These are phyloP conservation scores for Leptinotarsa juncta DNA, from an alignment of 2,888 invertebrate species.

Conservation along the genomic window DNA sequence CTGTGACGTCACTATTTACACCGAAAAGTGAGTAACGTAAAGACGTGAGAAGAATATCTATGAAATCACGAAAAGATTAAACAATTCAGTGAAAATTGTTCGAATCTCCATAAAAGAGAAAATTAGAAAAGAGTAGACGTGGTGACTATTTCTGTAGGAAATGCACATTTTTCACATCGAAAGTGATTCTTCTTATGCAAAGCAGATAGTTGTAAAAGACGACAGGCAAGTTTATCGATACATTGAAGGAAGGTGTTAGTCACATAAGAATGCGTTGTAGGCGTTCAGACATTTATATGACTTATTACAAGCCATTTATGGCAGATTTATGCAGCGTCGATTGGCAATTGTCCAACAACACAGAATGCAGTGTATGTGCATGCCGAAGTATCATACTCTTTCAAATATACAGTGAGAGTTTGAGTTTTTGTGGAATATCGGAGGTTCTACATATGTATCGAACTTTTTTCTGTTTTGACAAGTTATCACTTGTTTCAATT, in stretches of 20 bases:
- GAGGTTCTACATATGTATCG: too few relatives aligned
- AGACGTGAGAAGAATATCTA: conserved; percentile 23
- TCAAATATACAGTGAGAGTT: background rate
- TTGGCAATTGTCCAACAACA: background rate
- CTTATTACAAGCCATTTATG: background rate
- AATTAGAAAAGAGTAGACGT: conserved; percentile 17
- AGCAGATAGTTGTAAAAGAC: conserved; percentile 1
- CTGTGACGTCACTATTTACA: conserved; percentile 26
- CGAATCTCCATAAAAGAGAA: conserved; percentile 27
- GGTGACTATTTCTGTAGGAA: background rate
- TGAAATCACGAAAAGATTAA: conserved; percentile 14
- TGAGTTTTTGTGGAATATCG: background rate
- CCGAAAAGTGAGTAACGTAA: conserved; percentile 25
- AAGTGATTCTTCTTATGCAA: conserved; percentile 2
- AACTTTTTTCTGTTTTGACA: too few relatives aligned
- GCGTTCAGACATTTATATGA: conserved; percentile 14
- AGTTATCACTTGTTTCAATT: too few relatives aligned
- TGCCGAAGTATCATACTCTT: background rate
- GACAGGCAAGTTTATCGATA: conserved; percentile 1
- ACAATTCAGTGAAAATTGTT: conserved; percentile 19
- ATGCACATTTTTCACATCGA: conserved; percentile 1
- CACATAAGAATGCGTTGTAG: conserved; percentile 2
- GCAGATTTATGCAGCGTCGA: background rate
- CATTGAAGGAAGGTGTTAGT: background rate
- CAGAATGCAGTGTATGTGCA: background rate